Conservation (phyloP, 92 coral and sea anemone genomes). For the Epizoanthus scotinus region DNA sequence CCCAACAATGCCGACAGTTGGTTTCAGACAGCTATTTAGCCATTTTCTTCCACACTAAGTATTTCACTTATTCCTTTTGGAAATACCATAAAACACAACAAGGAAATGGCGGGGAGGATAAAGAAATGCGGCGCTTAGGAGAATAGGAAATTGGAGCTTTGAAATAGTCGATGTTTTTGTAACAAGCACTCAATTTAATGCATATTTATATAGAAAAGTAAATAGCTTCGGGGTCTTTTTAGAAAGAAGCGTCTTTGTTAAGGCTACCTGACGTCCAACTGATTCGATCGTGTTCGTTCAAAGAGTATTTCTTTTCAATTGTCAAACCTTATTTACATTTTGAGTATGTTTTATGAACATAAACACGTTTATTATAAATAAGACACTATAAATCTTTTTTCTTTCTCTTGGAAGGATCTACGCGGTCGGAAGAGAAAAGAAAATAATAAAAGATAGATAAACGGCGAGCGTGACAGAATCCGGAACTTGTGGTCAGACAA, state of each 20-base stretch:
- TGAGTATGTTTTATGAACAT: not conserved
- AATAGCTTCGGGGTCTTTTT: constrained; percentile 7
- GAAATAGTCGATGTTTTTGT: not conserved
- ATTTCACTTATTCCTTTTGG: not conserved
- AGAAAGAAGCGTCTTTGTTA: not conserved
- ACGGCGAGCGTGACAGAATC: not conserved
- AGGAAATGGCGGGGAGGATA: not conserved
- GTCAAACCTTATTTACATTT: not conserved
- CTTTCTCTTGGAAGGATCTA: not conserved
- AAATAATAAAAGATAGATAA: not conserved
- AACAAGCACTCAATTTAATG: not conserved
- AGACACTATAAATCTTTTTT: not conserved
- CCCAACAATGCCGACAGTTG: not conserved
- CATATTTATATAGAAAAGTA: not conserved
- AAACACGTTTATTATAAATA: not conserved
- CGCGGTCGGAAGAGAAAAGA: not conserved
- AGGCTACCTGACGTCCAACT: not conserved
- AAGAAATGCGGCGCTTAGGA: not conserved
- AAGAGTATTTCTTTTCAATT: not conserved
- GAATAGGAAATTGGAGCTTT: constrained; percentile 1
- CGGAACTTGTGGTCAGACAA: not conserved
- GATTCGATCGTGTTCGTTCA: not conserved
- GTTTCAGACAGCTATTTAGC: not conserved
- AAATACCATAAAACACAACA: no score
- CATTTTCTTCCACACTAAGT: not conserved